Conservation (phyloP, 2,888 invertebrate genomes). For the Horisme vitalbata region DNA sequence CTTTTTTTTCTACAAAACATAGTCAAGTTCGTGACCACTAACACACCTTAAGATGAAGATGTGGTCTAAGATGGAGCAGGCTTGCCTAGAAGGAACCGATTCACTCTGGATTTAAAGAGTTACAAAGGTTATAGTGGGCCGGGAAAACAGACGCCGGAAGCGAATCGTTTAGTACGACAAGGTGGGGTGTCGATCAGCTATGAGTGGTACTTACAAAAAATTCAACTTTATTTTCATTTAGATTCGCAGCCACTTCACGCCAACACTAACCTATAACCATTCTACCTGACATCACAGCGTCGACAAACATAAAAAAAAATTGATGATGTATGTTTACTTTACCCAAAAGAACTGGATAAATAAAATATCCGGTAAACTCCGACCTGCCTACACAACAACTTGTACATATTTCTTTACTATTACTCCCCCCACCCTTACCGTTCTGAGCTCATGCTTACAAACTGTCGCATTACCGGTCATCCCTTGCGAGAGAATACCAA, state of each 20-base stretch:
- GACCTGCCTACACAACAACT: constrained; percentile 56
- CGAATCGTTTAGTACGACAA: too few relatives aligned
- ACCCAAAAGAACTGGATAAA: constrained; percentile 50
- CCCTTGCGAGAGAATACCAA: constrained; percentile 62
- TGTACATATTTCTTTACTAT: constrained; percentile 75
- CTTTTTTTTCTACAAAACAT: too few relatives aligned
- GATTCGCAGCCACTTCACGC: not conserved
- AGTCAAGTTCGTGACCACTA: too few relatives aligned
- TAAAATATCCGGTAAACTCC: constrained; percentile 64
- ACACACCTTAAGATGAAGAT: too few relatives aligned
- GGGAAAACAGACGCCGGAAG: too few relatives aligned
- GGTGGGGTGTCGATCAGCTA: too few relatives aligned
- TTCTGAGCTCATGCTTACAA: constrained; percentile 81
- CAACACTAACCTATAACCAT: constrained; percentile 6
- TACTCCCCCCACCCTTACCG: constrained; percentile 47
- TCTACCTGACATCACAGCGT: constrained; percentile 28
- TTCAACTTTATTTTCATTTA: too few relatives aligned
- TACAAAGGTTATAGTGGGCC: too few relatives aligned
- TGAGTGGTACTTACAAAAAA: too few relatives aligned
- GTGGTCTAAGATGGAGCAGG: too few relatives aligned
- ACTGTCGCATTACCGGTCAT: constrained; percentile 79
- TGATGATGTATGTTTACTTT: constrained; percentile 36
- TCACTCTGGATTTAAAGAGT: too few relatives aligned
- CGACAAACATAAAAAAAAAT: constrained; percentile 33
- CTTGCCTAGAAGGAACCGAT: too few relatives aligned